Base-by-base conservation (phyloP, 2,888 invertebrate genomes). In the Drosophila yooni region DNA sequence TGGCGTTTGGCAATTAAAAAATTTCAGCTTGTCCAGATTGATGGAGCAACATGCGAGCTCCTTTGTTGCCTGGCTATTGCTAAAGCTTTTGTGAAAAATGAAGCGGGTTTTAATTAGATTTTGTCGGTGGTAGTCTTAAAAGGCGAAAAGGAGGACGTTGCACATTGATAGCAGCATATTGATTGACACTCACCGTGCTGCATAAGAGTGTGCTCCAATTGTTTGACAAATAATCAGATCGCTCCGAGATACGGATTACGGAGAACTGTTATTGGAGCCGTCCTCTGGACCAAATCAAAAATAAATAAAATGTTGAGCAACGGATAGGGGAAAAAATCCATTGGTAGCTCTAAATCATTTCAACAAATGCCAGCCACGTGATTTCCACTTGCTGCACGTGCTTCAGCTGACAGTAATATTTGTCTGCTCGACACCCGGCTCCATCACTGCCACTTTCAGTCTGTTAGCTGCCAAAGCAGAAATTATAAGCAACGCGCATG, bases 401-500 rank as follows among this genome's bases (percentile, higher is more conserved):
- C 83, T 56, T 15, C 67, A 75, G 59, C 58, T 67, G 36, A 50
- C 43, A 33, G 38, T 29, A 46, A 56, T 52, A 66, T 43, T 38
- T 33, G 40, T 31, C 46, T 58, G 51, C 33, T 51, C 21, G 36
- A 40, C 48, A 8, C 25, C 27, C 56, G 51, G 48, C 56, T 34
- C 53, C 51, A 27, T 54, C 52, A 34, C 38, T 52, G 43, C 7
- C 18, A n/a, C 15, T 40, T 40, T 57, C 21, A 21, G 29, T 57
- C 66, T 64, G 51, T 34, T 76, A 82, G 75, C 81, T 88, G 88
- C 74, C 82, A 74, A 81, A 74, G 70, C 70, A 76, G 70, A 87
- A 92, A 89, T 87, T 92, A 92, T 92, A 92, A 90, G 88, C 86
- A 85, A 79, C 91, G 89, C 91, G 90, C 89, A 92, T 91, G 85